phyloP scores from a whole-genome alignment of 35 echinoderm and acorn worm species.

The Lytechinus pictus region DNA sequence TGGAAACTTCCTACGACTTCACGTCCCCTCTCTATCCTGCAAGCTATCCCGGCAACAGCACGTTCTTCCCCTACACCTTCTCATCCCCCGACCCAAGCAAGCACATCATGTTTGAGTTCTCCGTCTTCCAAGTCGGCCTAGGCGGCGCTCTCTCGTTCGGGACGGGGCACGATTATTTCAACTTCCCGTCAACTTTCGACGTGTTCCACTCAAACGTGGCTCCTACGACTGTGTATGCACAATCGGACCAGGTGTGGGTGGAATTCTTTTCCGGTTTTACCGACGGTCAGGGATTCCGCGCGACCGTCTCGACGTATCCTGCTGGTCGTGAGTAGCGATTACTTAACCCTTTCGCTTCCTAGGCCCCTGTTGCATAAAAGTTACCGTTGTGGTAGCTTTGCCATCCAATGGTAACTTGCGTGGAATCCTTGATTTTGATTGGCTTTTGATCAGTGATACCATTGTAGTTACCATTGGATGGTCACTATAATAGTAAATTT shows the following conservation, averaged over 20 bases:
- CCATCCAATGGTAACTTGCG: no score
- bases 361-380: no score
- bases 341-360: no score
- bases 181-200: not conserved
- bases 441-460: no score
- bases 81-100: not conserved
- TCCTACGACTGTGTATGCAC: conserved; percentile 18
- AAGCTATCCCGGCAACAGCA: not conserved
- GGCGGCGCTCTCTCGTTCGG: not conserved
- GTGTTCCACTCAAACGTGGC: not conserved
- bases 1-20: not conserved
- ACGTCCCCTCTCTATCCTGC: conserved; percentile 20
- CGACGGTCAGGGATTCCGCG: not conserved
- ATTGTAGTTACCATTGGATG: no score
- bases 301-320: not conserved
- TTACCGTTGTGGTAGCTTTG: no score
- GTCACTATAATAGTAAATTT: no score
- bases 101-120: conserved; percentile 25
- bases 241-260: not conserved
- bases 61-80: not conserved
- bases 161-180: not conserved
- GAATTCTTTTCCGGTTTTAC: not conserved
- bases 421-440: no score
- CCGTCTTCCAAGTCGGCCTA: not conserved
- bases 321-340: not conserved